phyloP scores from a whole-genome alignment of 1,140 invertebrate genomes.

The Prorops nasuta region DNA sequence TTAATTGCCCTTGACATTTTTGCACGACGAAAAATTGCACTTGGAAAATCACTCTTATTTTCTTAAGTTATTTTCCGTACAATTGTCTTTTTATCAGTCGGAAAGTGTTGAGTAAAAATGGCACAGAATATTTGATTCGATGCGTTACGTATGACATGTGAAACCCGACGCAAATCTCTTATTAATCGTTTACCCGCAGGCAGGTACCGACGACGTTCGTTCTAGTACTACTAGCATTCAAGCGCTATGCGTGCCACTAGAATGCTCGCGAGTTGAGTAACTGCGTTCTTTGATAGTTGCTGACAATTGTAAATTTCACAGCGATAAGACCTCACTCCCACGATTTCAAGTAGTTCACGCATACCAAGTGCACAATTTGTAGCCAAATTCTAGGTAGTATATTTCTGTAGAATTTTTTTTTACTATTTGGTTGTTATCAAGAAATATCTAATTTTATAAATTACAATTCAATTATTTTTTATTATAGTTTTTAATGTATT shows the following conservation, averaged over 20 bases:
- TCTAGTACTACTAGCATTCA: too few relatives aligned
- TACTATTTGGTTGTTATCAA: neutral
- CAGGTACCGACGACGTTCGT: neutral
- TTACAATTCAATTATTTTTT: neutral
- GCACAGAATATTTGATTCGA: too few relatives aligned
- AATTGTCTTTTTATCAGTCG: neutral
- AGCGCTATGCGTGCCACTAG: too few relatives aligned
- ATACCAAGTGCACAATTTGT: neutral
- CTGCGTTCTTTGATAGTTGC: too few relatives aligned
- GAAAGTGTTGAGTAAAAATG: neutral
- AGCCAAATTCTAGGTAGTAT: neutral
- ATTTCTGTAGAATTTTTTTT: neutral
- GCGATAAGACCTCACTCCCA: too few relatives aligned
- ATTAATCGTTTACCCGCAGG: neutral
- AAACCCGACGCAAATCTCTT: too few relatives aligned
- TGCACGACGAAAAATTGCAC: neutral
- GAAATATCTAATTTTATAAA: neutral
- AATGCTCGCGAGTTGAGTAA: too few relatives aligned
- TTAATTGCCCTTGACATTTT: slow-evolving; percentile 28
- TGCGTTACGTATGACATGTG: too few relatives aligned
- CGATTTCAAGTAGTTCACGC: too few relatives aligned
- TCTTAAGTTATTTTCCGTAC: neutral
- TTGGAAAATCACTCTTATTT: neutral
- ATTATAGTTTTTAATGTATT: neutral
- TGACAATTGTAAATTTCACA: too few relatives aligned